Conservation (phyloP, 2,797 vertebrate genomes). For the Sarcoramphus papa region DNA sequence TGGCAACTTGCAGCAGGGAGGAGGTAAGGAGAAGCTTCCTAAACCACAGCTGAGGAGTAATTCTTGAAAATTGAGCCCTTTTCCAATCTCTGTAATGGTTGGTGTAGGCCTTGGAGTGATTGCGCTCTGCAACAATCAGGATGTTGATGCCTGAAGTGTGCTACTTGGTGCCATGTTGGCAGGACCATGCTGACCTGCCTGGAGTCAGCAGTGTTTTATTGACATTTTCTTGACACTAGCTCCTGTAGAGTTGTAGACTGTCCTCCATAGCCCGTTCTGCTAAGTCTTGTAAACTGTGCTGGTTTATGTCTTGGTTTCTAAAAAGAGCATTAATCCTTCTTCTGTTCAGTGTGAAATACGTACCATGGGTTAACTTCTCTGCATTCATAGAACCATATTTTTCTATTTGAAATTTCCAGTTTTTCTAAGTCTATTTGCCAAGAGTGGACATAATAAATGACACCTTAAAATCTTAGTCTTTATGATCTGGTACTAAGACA, state of each 20-base stretch:
- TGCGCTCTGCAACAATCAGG: neutral
- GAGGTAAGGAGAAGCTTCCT: neutral
- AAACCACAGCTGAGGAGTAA: neutral
- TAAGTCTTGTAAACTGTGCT: neutral
- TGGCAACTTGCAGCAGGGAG: neutral
- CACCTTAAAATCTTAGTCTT: neutral
- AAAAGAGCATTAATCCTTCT: neutral
- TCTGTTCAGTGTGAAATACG: neutral
- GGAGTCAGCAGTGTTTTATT: neutral
- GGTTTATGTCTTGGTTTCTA: neutral
- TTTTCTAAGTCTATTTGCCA: neutral
- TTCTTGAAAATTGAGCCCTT: neutral
- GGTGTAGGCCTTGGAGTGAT: neutral
- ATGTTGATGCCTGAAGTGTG: neutral
- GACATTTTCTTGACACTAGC: neutral
- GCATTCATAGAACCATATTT: neutral
- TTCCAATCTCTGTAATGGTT: neutral
- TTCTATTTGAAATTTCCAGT: neutral
- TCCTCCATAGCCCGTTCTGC: neutral
- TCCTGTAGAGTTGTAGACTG: neutral
- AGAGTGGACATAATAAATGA: neutral
- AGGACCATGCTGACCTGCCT: neutral
- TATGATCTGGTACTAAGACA: neutral
- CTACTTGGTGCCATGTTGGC: accelerated
- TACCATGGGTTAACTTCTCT: neutral